Base-by-base conservation (phyloP, 2,113 vertebrate species). In the Onychorhynchus coronatus region DNA sequence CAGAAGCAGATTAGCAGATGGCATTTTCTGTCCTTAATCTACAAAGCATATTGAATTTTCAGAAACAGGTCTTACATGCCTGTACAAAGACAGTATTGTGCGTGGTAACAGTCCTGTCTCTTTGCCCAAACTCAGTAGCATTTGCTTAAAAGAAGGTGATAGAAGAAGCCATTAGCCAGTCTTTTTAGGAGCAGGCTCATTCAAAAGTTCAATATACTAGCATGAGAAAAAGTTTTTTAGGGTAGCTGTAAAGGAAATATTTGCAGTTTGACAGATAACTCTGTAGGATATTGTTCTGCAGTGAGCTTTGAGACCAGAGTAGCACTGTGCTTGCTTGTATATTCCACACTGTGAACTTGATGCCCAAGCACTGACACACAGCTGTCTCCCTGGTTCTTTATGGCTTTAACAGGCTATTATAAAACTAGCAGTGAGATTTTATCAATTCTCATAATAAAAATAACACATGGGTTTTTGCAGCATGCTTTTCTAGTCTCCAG, bases 391-490 rank as follows among this genome's bases (percentile, higher is more conserved):
- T 72, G n/a, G 0, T 33, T 89, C 70, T 82, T 77, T 70, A 86
- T 84, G 42, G 42, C 55, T 91, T 84, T 91, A 85, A 44, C 61
- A 78, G 47, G 23, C 52, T 81, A 41, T 72, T 92, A 31, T 63
- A 89, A 92, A 92, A 63, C 73, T 65, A 94, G 52, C 25, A 47
- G 66, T 56, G 56, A 89, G 70, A 55, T 85, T 86, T 93, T 81
- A 56, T 87, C 30, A 56, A 11, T 92, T 91, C 49, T 85, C 56
- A 49, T 89, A 72, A 78, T 91, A 89, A 95, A 94, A 93, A 92
- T 88, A 92, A 75, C 87, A 86, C 61, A 25, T 68, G 58, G 1
- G 4, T 21, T 85, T 92, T 89, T 65, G 42, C 28, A 42, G 31
- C 52, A 25, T 74, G 52, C 70, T 81, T 73, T 86, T 88, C 76